Percentiles rank a stretch among this genome's conserved stretches.
phyloP scores from a whole-genome alignment of 2,113 vertebrate genomes.

The Platichthys flesus region DNA sequence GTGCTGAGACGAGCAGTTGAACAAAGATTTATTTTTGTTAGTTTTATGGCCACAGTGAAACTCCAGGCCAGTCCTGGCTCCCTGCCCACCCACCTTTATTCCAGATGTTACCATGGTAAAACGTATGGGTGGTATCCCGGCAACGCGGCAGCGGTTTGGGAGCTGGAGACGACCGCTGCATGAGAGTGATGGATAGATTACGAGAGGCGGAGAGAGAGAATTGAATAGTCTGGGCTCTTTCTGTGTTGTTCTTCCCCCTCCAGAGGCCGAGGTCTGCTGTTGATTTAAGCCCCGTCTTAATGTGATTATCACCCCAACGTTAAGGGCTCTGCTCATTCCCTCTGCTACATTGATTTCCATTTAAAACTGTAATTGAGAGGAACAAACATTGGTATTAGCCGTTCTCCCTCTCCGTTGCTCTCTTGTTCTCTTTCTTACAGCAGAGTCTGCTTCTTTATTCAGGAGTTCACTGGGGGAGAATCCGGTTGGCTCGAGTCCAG shows the following conservation, averaged over 20 bases:
- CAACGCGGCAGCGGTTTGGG: slow-evolving; percentile 81
- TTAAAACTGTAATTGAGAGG: slow-evolving; percentile 86
- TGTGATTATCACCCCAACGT: slow-evolving; percentile 78
- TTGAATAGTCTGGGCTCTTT: slow-evolving; percentile 68
- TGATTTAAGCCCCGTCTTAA: slow-evolving; percentile 82
- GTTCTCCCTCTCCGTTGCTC: slow-evolving; percentile 58
- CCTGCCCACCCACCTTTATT: slow-evolving; percentile 86
- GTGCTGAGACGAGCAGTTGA: slow-evolving; percentile 71
- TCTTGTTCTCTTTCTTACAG: slow-evolving; percentile 60
- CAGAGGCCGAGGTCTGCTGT: slow-evolving; percentile 79
- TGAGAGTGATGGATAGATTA: slow-evolving; percentile 73
- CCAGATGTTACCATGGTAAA: slow-evolving; percentile 88
- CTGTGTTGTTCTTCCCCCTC: slow-evolving; percentile 76
- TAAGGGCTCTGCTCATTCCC: slow-evolving; percentile 77
- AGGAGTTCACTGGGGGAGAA: slow-evolving; percentile 45
- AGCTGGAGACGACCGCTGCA: slow-evolving; percentile 67
- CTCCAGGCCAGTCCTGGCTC: slow-evolving; percentile 82
- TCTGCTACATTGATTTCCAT: slow-evolving; percentile 86
- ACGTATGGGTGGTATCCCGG: slow-evolving; percentile 84
- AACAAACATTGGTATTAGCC: slow-evolving; percentile 85
- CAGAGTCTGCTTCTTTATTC: slow-evolving; percentile 45
- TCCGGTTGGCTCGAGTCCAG: slow-evolving; percentile 55
- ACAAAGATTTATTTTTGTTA: slow-evolving; percentile 85
- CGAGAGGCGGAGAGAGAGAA: slow-evolving; percentile 52
- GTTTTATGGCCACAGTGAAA: slow-evolving; percentile 82